Base-by-base conservation (phyloP, 2,797 vertebrate genomes). In the Chaetodon trifasciatus region DNA sequence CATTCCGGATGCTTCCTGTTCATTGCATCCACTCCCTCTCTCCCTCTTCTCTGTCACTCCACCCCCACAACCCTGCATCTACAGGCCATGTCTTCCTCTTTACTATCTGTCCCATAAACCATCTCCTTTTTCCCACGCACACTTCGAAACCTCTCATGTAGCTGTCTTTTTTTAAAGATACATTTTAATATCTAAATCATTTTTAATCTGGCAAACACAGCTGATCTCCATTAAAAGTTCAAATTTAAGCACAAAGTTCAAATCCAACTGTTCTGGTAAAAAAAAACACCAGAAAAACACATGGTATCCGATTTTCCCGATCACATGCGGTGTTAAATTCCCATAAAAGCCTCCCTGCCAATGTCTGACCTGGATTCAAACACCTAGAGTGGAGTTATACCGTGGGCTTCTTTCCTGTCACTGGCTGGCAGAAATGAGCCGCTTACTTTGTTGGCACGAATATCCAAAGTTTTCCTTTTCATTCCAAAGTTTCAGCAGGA, bases 1-100 rank as follows among this genome's bases (percentile, higher is more conserved):
- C 89, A 93, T 91, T 94, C 90, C 88, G 91, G 92, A 94, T 94
- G 92, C 92, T 93, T 94, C 90, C 88, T 91, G 91, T 92, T 94
- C 91, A 91, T 82, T 91, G 90, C 87, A 83, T 91, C 81, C 80
- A 76, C 79, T 86, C 52, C 79, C 60, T 67, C 50, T 69, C 19
- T 78, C 42, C 23, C 49, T 88, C 77, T 78, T 74, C 52, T 84
- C 72, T 86, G 81, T 89, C 86, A 83, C 74, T 83, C 78, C 78
- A 74, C 76, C 37, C 68, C 65, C 77, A 74, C 58, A 79, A 2
- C 47, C 42, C 75, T 24, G 37, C 64, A 74, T 74, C 74, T 67
- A 35, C 69, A 32, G 28, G 28, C 28, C 28, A 66, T 69, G 65
- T 70, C 75, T 82, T 82, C 49, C 40, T 74, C 68, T 82, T 84